These are phyloP conservation scores for Dioctria rufipes DNA, from an alignment of 2,888 invertebrate species.

Conservation along the genomic window DNA sequence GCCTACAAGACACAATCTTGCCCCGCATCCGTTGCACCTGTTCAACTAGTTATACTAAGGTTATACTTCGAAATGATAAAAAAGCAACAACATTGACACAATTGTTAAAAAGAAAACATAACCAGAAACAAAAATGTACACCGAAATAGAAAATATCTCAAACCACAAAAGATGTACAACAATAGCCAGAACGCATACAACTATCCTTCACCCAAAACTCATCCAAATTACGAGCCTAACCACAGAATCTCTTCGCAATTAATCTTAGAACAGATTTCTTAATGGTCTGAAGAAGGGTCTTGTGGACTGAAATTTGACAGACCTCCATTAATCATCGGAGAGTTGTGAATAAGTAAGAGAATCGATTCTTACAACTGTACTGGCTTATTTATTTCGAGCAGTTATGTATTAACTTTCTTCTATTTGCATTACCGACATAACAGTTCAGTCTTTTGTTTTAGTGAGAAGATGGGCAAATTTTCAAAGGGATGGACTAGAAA, in stretches of 20 bases:
- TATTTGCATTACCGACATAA: not conserved
- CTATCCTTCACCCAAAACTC: not conserved
- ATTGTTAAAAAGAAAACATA: too few species aligned
- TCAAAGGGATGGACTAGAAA: not conserved
- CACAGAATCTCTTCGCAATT: slow-evolving; percentile 28
- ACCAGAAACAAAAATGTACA: too few species aligned
- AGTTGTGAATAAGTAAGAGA: slow-evolving; percentile 12
- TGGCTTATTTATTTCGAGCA: not conserved
- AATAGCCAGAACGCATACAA: too few species aligned
- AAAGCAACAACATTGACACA: too few species aligned
- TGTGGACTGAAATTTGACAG: not conserved
- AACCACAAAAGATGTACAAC: too few species aligned
- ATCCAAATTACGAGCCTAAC: slow-evolving; percentile 13
- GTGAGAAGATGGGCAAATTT: not conserved
- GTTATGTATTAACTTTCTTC: not conserved
- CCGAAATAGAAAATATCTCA: too few species aligned
- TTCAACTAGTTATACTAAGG: too few species aligned
- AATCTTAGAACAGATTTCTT: slow-evolving; percentile 16
- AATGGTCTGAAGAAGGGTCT: slow-evolving; percentile 7
- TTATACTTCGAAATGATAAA: too few species aligned
- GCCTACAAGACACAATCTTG: too few species aligned
- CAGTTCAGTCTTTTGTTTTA: not conserved
- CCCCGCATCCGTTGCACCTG: too few species aligned
- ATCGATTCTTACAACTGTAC: not conserved
- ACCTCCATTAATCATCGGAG: slow-evolving; percentile 21